Evolutionary conservation across 2,797 vertebrate genomes (phyloP).

Genomic region (Myotis findleyi): DNA sequence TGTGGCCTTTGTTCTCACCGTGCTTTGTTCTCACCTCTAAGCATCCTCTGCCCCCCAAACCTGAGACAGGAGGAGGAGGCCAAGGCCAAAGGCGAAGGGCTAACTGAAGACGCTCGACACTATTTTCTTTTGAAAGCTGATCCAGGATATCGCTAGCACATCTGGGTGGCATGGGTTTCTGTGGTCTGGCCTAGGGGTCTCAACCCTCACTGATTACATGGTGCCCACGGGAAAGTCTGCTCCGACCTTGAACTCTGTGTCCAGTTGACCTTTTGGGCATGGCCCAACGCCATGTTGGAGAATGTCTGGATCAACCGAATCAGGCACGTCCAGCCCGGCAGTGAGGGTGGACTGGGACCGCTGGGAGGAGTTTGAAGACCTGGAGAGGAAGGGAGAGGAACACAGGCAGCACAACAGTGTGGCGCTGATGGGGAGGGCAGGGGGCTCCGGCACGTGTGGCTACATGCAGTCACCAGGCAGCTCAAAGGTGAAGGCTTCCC

Average conservation of each 20-base stretch:
- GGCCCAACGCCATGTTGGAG: neutral
- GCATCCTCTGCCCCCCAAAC: too few species aligned
- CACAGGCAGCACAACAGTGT: accelerated
- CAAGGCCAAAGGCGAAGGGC: neutral
- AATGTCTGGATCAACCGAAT: neutral
- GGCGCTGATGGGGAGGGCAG: neutral
- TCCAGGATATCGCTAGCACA: accelerated
- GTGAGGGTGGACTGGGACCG: neutral
- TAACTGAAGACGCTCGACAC: neutral
- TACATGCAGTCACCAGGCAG: neutral
- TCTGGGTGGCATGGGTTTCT: neutral
- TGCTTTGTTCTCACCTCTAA: neutral
- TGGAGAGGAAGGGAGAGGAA: neutral
- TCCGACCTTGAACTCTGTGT: too few species aligned
- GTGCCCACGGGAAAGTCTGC: neutral
- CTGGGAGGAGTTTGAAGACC: neutral
- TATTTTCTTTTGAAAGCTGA: neutral
- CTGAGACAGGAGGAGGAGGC: neutral
- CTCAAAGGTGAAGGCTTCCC: neutral
- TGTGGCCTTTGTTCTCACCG: neutral
- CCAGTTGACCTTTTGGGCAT: neutral
- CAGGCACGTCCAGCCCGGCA: neutral
- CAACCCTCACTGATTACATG: neutral
- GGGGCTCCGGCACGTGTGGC: accelerated
- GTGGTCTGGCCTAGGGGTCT: neutral